phyloP scores from a whole-genome alignment of 2,113 vertebrate genomes.

The Platichthys stellatus region DNA sequence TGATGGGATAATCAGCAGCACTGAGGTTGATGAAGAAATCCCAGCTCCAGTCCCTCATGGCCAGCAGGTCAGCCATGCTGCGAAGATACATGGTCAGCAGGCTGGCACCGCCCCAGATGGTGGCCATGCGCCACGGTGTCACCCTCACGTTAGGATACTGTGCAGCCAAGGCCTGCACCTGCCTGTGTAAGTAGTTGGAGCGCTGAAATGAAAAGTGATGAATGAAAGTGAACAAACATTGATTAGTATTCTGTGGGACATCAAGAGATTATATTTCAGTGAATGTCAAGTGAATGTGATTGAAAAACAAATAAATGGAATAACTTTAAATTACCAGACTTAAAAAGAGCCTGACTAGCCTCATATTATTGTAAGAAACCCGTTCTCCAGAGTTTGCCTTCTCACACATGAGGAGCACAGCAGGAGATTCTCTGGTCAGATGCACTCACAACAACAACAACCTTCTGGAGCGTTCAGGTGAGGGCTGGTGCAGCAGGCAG shows the following conservation, averaged over 20 bases:
- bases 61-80: slow-evolving; percentile 94
- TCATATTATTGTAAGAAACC: no score
- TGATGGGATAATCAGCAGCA: slow-evolving; percentile 97
- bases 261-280: not conserved
- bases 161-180: slow-evolving; percentile 86
- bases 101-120: slow-evolving; percentile 98
- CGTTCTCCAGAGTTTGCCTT: no score
- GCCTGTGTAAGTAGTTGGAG: slow-evolving; percentile 94
- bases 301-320: no score
- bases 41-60: slow-evolving; percentile 97
- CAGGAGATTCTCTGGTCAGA: no score
- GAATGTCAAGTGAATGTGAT: not conserved
- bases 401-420: no score
- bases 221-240: not conserved
- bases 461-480: no score
- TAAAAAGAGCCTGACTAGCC: no score
- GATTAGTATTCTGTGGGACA: not conserved
- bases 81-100: slow-evolving; percentile 95
- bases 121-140: slow-evolving; percentile 97
- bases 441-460: no score
- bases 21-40: slow-evolving; percentile 99
- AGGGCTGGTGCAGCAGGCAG: no score
- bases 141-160: slow-evolving; percentile 93
- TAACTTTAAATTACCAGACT: no score
- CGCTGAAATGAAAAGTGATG: slow-evolving; percentile 78